Base-by-base conservation (phyloP, 1,140 invertebrate genomes). In the Lerema accius region DNA sequence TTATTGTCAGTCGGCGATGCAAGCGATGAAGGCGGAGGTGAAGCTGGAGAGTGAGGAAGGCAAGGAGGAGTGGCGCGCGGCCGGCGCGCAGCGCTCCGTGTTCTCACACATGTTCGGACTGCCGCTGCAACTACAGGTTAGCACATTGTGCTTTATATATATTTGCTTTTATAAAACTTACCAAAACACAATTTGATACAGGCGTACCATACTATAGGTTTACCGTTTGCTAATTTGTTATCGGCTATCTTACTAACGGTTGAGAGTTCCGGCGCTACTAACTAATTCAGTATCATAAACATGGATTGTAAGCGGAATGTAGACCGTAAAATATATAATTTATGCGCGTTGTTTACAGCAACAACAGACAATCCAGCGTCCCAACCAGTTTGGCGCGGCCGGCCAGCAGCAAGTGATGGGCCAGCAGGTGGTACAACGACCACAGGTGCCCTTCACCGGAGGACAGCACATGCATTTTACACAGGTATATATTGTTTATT, bases 21-120 rank as follows among this genome's bases (percentile, higher is more conserved):
- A 84, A 65, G 73, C 70, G 0, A 84, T 86, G 43, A 89, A 89
- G 51, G 74, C 84, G 0, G 86, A 89, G 49, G 82, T 87, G 45
- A 89, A 89, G 37, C 66, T 84, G 7, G 86, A 89, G 59, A 48
- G 62, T 0, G 81, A 84, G 0, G 86, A 89, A 1, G 76, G 71
- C 26, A 79, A 79, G 46, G 26, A 63, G 0, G 76, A 79, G 23
- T 56, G 65, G 66, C 13, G 76, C 70, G 10, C 74, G 72, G 75
- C 75, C 65, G 45, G 42, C 26, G 9, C 71, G 1, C 67, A 69
- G 55, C 74, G 80, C 1, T 76, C 78, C 5, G 72, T 79, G 3
- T 84, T 83, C 60, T 73, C 79, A 23, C 82, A 84, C 11, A 84
- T 82, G 78, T 87, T 85, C 48, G 64, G 76, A 0, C 72, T 80